These are phyloP conservation scores for Petrocephalus sullivani DNA, from an alignment of 2,797 vertebrate species.

Conservation along the genomic window DNA sequence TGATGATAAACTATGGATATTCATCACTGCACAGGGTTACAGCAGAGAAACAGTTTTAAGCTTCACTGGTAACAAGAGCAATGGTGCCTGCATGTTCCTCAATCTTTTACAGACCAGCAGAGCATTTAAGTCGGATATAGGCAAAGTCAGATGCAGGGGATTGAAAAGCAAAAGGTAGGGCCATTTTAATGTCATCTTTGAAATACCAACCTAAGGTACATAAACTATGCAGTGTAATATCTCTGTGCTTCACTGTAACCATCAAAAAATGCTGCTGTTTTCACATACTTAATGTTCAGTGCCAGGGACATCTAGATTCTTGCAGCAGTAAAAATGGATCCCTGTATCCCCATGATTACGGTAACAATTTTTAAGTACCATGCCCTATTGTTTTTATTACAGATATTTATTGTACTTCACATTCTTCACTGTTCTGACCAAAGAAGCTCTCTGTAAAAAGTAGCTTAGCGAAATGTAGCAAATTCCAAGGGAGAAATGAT, in stretches of 20 bases:
- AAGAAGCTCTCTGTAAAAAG: neutral
- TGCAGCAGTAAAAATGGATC: neutral
- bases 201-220: neutral
- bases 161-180: neutral
- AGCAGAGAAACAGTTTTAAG: neutral
- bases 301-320: neutral
- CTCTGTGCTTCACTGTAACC: neutral
- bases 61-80: neutral
- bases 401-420: neutral
- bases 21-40: neutral
- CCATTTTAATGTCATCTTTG: neutral
- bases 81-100: neutral
- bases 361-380: neutral
- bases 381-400: neutral
- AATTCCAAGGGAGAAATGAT: neutral
- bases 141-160: neutral
- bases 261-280: neutral
- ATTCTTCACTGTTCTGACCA: neutral
- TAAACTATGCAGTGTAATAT: neutral
- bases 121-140: neutral
- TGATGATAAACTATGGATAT: neutral
- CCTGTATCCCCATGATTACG: neutral
- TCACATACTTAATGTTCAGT: neutral
- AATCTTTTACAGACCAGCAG: neutral
- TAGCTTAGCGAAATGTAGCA: neutral